Percentiles rank a stretch among this genome's conserved stretches.
Evolutionary conservation across 2,888 invertebrate species (phyloP).

Genomic region (Parapristionchus giblindavisi): DNA sequence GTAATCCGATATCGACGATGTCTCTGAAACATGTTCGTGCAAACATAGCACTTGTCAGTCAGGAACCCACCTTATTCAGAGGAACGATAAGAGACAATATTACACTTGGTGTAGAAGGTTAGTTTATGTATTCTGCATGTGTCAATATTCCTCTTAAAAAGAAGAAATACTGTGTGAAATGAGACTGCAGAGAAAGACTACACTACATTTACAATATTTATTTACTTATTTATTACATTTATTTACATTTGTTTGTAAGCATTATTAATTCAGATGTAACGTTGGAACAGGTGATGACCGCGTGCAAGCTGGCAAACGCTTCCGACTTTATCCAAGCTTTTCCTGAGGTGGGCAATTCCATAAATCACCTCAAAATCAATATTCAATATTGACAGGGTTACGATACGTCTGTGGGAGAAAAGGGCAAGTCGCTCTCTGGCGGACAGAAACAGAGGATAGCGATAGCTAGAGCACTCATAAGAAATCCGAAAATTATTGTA

Average conservation of each 20-base stretch:
- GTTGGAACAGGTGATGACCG: constrained; percentile 61
- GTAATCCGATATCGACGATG: constrained; percentile 76
- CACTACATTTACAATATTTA: too few relatives aligned
- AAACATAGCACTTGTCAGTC: constrained; percentile 87
- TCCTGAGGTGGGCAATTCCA: constrained; percentile 47
- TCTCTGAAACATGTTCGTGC: constrained; percentile 79
- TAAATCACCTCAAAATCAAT: neutral
- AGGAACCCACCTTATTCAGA: constrained; percentile 89
- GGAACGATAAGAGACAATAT: constrained; percentile 84
- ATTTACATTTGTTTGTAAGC: neutral
- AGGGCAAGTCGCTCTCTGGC: constrained; percentile 19
- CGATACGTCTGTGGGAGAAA: constrained; percentile 32
- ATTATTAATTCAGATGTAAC: constrained; percentile 54
- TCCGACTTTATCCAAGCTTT: constrained; percentile 69
- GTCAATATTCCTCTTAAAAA: neutral
- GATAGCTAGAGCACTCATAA: constrained; percentile 32
- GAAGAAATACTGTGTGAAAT: too few relatives aligned
- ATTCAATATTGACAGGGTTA: constrained; percentile 26
- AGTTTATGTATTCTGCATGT: constrained; percentile 69
- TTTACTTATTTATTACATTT: too few relatives aligned
- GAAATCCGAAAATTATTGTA: constrained; percentile 33
- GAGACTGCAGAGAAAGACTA: too few relatives aligned
- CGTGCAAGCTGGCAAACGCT: constrained; percentile 70
- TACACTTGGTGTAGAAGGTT: constrained; percentile 80
- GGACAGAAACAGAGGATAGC: constrained; percentile 34